phyloP scores from a whole-genome alignment of 2,113 vertebrate species.

The Morone saxatilis region DNA sequence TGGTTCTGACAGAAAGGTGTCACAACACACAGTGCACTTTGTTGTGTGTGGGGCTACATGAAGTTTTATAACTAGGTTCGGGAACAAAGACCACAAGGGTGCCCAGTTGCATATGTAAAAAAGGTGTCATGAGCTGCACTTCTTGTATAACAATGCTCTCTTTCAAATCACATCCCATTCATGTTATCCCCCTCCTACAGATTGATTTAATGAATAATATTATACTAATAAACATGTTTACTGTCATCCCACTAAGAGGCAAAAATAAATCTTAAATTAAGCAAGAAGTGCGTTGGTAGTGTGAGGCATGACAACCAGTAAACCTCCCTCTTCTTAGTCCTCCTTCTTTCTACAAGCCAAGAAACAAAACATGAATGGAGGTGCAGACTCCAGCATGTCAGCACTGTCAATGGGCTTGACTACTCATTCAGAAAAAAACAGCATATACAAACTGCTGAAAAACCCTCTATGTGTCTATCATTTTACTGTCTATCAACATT shows the following conservation, averaged over 20 bases:
- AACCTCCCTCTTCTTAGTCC: conserved; percentile 21
- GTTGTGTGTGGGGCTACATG: too few species aligned
- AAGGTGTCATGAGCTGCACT: not conserved
- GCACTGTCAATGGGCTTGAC: conserved; percentile 45
- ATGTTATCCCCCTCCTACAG: conserved; percentile 31
- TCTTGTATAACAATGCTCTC: conserved; percentile 7
- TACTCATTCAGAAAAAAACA: conserved; percentile 58
- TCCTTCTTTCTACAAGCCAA: conserved; percentile 21
- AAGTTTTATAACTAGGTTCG: too few species aligned
- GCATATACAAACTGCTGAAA: not conserved
- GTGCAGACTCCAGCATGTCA: conserved; percentile 39
- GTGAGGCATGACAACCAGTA: conserved; percentile 53
- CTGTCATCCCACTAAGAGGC: conserved; percentile 39
- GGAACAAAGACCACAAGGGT: too few species aligned
- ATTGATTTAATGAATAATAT: conserved; percentile 26
- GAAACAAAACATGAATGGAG: conserved; percentile 63
- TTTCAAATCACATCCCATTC: conserved; percentile 23
- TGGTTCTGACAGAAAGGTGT: too few species aligned
- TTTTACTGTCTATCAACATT: conserved; percentile 62
- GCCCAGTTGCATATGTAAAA: not conserved
- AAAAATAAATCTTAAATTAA: conserved; percentile 48
- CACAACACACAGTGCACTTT: too few species aligned
- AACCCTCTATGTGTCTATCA: conserved; percentile 29
- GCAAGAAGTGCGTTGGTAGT: conserved; percentile 42
- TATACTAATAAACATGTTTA: conserved; percentile 39